These are phyloP conservation scores for Fragum sueziense DNA, from an alignment of 2,888 invertebrate genomes.

Conservation along the genomic window DNA sequence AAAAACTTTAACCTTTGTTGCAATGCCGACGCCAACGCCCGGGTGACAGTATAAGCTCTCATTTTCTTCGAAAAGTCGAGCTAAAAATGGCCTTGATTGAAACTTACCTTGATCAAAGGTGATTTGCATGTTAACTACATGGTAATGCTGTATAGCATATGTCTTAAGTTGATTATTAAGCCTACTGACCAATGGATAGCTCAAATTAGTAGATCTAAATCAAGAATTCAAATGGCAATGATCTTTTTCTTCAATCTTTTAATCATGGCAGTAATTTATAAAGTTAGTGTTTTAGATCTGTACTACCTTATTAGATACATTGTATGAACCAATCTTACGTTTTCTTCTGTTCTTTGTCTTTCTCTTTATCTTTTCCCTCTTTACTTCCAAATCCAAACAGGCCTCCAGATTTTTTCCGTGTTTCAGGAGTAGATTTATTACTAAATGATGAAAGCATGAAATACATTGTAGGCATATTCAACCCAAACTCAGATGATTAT, in stretches of 20 bases:
- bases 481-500: not conserved
- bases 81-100: too few relatives aligned
- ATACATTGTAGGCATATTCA: slow-evolving; percentile 4
- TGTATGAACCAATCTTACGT: slow-evolving; percentile 37
- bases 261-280: too few relatives aligned
- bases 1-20: too few relatives aligned
- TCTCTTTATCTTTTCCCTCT: slow-evolving; percentile 26
- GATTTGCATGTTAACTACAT: too few relatives aligned
- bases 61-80: too few relatives aligned
- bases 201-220: not conserved
- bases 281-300: too few relatives aligned
- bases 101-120: too few relatives aligned
- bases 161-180: too few relatives aligned
- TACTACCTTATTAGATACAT: too few relatives aligned
- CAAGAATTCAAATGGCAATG: not conserved
- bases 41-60: too few relatives aligned
- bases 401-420: slow-evolving; percentile 50
- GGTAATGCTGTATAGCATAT: too few relatives aligned
- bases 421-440: slow-evolving; percentile 51
- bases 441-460: slow-evolving; percentile 22
- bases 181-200: not conserved
- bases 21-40: too few relatives aligned
- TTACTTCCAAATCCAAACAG: slow-evolving; percentile 47
- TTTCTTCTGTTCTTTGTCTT: slow-evolving; percentile 40
- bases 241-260: not conserved